Conservation (phyloP, 2,113 vertebrate genomes). For the Equus przewalskii region DNA sequence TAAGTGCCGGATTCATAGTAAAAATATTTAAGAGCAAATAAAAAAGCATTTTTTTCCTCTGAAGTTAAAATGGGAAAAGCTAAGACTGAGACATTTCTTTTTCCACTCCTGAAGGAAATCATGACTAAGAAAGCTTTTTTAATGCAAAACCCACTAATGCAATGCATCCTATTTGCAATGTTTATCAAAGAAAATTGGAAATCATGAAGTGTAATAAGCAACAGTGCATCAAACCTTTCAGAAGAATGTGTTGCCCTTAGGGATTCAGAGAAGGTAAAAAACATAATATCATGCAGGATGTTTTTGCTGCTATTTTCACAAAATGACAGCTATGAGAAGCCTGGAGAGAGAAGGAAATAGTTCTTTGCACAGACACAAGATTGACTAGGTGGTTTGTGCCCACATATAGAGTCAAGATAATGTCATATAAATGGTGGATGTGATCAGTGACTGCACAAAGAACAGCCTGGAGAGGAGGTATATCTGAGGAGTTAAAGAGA, state of each 20-base stretch:
- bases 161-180: not conserved
- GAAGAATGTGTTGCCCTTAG: not conserved
- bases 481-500: not conserved
- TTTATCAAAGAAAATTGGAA: conserved; percentile 36
- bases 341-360: not conserved
- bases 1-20: not conserved
- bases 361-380: not conserved
- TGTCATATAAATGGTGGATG: not conserved
- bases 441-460: not conserved
- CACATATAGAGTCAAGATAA: not conserved
- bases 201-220: not conserved
- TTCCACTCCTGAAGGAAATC: not conserved
- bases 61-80: not conserved
- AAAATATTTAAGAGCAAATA: not conserved
- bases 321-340: not conserved
- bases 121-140: not conserved
- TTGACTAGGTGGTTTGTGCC: not conserved
- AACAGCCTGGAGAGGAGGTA: not conserved
- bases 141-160: not conserved
- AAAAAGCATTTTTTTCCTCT: not conserved
- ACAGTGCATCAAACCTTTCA: not conserved
- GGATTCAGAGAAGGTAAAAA: not conserved
- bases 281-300: not conserved
- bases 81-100: not conserved
- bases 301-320: not conserved